These are phyloP conservation scores for Polyommatus icarus DNA, from an alignment of 2,888 invertebrate species.

Conservation along the genomic window DNA sequence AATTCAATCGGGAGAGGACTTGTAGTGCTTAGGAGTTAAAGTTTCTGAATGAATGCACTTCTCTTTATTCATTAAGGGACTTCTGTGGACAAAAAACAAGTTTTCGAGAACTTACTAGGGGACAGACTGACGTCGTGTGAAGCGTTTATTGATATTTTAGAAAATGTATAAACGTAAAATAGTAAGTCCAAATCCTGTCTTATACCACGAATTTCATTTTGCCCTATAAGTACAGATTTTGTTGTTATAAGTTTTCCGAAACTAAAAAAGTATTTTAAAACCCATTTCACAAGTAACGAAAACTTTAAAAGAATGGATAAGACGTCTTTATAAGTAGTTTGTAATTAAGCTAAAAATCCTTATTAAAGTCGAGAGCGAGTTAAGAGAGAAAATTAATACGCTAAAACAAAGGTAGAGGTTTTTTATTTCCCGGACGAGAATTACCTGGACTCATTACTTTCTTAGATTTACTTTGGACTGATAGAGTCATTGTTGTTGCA, in stretches of 20 bases:
- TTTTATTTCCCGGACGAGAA: constrained; percentile 28
- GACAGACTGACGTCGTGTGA: too few relatives aligned
- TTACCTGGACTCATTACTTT: constrained; percentile 24
- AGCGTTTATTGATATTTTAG: too few relatives aligned
- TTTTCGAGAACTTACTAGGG: too few relatives aligned
- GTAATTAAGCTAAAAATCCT: constrained; percentile 32
- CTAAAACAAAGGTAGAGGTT: constrained; percentile 37
- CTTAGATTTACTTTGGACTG: constrained; percentile 15
- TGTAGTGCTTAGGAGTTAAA: background rate
- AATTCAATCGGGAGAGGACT: background rate
- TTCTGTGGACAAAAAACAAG: background rate
- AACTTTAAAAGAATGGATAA: constrained; percentile 28
- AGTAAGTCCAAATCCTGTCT: too few relatives aligned
- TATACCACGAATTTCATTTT: too few relatives aligned
- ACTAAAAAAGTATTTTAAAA: background rate
- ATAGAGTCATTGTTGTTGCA: background rate
- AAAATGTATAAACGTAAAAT: too few relatives aligned
- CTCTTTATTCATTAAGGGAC: background rate
- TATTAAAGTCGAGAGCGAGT: constrained; percentile 28
- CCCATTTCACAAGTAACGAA: constrained; percentile 11
- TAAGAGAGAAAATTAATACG: constrained; percentile 36
- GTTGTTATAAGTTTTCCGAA: background rate
- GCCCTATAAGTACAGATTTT: background rate
- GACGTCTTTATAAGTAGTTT: constrained; percentile 33
- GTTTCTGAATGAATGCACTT: background rate